A percentile compares a stretch with the other conserved stretches of the same genome.
These are phyloP conservation scores for Phthorimaea operculella DNA, from an alignment of 1,140 invertebrate species.

Conservation along the genomic window DNA sequence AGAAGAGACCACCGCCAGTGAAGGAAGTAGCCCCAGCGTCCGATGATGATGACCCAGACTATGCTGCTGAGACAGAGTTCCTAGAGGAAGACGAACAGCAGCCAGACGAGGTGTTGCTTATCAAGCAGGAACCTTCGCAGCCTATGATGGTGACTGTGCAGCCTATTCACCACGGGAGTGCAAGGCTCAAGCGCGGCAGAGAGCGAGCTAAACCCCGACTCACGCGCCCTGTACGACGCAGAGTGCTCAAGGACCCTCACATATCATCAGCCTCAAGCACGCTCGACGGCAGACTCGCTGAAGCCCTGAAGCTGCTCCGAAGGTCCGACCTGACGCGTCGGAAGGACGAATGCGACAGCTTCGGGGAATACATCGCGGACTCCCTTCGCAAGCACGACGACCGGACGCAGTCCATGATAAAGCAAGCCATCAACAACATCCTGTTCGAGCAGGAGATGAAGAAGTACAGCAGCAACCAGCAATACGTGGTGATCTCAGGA, in stretches of 20 bases:
- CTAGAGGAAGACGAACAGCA: no score
- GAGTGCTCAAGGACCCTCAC: slow-evolving; percentile 15
- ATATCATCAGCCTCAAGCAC: neutral
- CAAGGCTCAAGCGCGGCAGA: neutral
- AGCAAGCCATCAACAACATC: slow-evolving; percentile 61
- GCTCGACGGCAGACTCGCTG: slow-evolving; percentile 22
- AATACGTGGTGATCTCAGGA: slow-evolving; percentile 30
- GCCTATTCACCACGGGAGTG: neutral
- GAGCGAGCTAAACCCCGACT: neutral
- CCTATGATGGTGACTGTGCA: neutral
- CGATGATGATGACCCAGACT: no score
- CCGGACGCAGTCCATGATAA: slow-evolving; percentile 56
- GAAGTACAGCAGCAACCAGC: slow-evolving; percentile 32
- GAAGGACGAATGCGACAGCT: slow-evolving; percentile 58
- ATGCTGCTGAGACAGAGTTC: no score
- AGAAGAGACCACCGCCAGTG: neutral
- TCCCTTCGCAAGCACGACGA: slow-evolving; percentile 55
- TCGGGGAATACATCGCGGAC: slow-evolving; percentile 56
- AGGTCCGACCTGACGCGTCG: slow-evolving; percentile 33
- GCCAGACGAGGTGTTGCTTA: slow-evolving; percentile 6
- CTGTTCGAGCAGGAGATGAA: slow-evolving; percentile 61
- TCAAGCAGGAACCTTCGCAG: slow-evolving; percentile 35
- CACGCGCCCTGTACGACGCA: slow-evolving; percentile 13
- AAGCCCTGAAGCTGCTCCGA: slow-evolving; percentile 27
- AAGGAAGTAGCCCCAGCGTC: neutral